A percentile compares a stretch with the other conserved stretches of the same genome.
phyloP scores from a whole-genome alignment of 2,113 vertebrate genomes.

The Chinchilla lanigera region DNA sequence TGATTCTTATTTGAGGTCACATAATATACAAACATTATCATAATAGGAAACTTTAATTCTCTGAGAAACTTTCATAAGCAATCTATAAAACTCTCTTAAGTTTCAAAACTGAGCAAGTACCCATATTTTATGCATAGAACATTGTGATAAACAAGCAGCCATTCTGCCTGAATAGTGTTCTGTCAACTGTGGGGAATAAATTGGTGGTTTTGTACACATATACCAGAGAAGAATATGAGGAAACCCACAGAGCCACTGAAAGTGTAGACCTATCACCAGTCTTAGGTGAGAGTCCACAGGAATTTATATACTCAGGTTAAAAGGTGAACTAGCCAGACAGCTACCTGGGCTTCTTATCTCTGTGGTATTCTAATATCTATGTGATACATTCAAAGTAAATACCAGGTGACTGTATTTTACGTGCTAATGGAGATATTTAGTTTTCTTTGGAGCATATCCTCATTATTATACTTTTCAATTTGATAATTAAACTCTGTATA shows the following conservation, averaged over 20 bases:
- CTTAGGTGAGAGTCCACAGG: not conserved
- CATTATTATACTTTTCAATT: not conserved
- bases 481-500: no score
- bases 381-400: not conserved
- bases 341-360: not conserved
- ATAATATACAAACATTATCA: not conserved
- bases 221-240: not conserved
- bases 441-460: not conserved
- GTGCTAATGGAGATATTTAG: not conserved
- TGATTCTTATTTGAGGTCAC: not conserved
- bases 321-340: not conserved
- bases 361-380: not conserved
- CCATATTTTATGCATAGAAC: accelerated
- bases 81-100: not conserved
- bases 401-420: not conserved
- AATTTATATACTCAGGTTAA: not conserved
- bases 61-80: not conserved
- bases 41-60: not conserved
- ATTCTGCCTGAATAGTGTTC: not conserved
- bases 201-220: not conserved
- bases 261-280: not conserved
- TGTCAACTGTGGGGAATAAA: not conserved
- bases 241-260: not conserved
- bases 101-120: not conserved
- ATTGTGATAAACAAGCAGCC: not conserved